Evolutionary conservation across 2,888 invertebrate species (phyloP).

Genomic region (Lissonota sp.): DNA sequence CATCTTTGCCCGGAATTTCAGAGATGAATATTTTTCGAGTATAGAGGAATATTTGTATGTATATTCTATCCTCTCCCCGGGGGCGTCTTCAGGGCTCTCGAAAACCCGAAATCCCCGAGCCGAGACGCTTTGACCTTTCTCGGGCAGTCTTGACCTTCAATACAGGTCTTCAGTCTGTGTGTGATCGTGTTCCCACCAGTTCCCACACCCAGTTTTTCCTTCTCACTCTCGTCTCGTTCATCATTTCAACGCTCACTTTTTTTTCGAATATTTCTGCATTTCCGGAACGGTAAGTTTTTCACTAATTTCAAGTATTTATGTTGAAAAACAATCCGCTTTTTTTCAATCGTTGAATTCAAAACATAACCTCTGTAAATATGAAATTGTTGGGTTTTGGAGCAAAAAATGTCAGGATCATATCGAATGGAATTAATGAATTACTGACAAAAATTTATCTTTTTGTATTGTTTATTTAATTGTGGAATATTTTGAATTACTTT

Average conservation of each 20-base stretch:
- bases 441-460: no score
- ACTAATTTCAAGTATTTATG: not conserved
- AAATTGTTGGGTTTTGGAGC: not conserved
- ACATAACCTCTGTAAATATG: not conserved
- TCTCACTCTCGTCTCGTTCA: not conserved
- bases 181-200: slow-evolving; percentile 38
- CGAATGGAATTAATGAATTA: no score
- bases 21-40: slow-evolving; percentile 44
- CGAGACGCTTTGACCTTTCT: slow-evolving; percentile 75
- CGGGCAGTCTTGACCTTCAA: slow-evolving; percentile 77
- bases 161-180: slow-evolving; percentile 65
- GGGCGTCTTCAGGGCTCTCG: slow-evolving; percentile 54
- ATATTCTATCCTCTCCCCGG: slow-evolving; percentile 36
- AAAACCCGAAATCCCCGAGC: slow-evolving; percentile 52
- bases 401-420: not conserved
- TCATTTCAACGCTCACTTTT: slow-evolving; percentile 3
- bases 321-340: not conserved
- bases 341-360: no score
- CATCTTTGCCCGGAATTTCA: slow-evolving; percentile 48
- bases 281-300: slow-evolving; percentile 42
- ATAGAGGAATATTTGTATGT: slow-evolving; percentile 6
- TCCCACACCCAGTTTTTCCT: slow-evolving; percentile 27
- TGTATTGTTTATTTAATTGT: no score
- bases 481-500: no score
- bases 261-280: slow-evolving; percentile 24